Evolutionary conservation across 2,113 vertebrate genomes (phyloP), one percentile per base, ranked within the genome.

Genomic region (Syngnathoides biaculeatus): DNA sequence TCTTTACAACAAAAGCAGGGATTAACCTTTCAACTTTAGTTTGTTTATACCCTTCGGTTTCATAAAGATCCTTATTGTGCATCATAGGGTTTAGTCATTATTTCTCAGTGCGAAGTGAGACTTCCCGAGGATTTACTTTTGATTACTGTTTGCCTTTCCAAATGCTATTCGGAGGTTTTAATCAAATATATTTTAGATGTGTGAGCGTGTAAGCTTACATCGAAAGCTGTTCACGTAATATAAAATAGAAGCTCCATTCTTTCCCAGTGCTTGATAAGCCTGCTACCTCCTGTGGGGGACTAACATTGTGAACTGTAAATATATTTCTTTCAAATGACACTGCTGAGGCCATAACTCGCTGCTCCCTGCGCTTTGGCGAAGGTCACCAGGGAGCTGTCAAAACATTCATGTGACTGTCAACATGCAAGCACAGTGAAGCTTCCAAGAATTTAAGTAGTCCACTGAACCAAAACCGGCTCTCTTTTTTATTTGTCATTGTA

Each of bases 361-460:
- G 40, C 43, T 69, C 66, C 79, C 79, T 77, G 74, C 63, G 64
- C 77, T 78, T 63, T 80, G 74, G 75, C 76, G 80, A 87, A 88
- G 86, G 86, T 88, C 86, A 82, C 55, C 0, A 22, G 78, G 73
- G 77, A 80, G 68, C 73, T 75, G 80, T 81, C 77, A 84, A 79
- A 79, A 76, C 64, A 56, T 79, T 64, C 68, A 22, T 71, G 71
- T 79, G 79, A 60, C 58, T 58, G 62, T 72, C 69, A 85, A 73
- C 0, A 20, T 64, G 57, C 69, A 67, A 70, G 68, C 61, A 65
- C 24, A 71, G 73, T 70, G 75, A 67, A 27, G 58, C 71, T 74
- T 75, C 60, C 2, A 67, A 59, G 69, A 74, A 70, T 84, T 82
- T 69, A 80, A 79, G 71, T 69, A 65, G 65, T 38, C 12, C 26